Conservation (phyloP, 1,140 invertebrate species). For the Anthonomus grandis region DNA sequence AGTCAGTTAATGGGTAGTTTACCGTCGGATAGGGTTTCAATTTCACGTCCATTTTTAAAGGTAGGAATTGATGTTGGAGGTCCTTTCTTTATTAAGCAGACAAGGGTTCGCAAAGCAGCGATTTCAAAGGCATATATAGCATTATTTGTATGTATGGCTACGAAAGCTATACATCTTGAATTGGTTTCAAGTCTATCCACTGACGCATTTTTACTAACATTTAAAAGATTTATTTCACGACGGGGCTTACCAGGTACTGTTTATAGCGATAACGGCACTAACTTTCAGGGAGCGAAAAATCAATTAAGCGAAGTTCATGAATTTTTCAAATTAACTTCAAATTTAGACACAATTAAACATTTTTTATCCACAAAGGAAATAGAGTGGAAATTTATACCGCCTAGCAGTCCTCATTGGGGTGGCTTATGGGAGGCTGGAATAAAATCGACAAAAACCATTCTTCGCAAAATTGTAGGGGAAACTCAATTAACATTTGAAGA, state of each 20-base stretch:
- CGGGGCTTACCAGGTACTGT: slow-evolving; percentile 31
- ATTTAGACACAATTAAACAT: not conserved
- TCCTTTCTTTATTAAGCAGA: slow-evolving; percentile 18
- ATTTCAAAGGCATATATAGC: slow-evolving; percentile 43
- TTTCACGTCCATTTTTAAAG: slow-evolving; percentile 3
- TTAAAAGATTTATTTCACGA: slow-evolving; percentile 48
- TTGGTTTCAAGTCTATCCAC: slow-evolving; percentile 43
- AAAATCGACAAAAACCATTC: slow-evolving; percentile 38
- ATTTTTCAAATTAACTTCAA: slow-evolving; percentile 1
- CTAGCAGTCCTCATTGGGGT: slow-evolving; percentile 38
- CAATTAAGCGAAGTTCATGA: slow-evolving; percentile 13
- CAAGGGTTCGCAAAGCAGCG: slow-evolving; percentile 9
- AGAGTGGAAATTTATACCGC: slow-evolving; percentile 37
- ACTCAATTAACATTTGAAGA: slow-evolving; percentile 41
- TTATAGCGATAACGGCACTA: slow-evolving; percentile 24
- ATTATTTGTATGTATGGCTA: slow-evolving; percentile 46
- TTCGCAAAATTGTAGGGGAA: slow-evolving; percentile 34
- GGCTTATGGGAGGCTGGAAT: slow-evolving; percentile 38
- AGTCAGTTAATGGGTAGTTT: slow-evolving; percentile 22
- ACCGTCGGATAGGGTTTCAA: slow-evolving; percentile 1
- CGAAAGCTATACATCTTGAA: slow-evolving; percentile 51
- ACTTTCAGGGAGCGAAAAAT: slow-evolving; percentile 20
- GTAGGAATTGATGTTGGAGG: slow-evolving; percentile 24
- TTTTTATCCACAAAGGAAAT: not conserved
- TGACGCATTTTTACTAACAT: slow-evolving; percentile 43